These are phyloP conservation scores for Halictus ligatus DNA, from an alignment of 2,888 invertebrate genomes.

Conservation along the genomic window DNA sequence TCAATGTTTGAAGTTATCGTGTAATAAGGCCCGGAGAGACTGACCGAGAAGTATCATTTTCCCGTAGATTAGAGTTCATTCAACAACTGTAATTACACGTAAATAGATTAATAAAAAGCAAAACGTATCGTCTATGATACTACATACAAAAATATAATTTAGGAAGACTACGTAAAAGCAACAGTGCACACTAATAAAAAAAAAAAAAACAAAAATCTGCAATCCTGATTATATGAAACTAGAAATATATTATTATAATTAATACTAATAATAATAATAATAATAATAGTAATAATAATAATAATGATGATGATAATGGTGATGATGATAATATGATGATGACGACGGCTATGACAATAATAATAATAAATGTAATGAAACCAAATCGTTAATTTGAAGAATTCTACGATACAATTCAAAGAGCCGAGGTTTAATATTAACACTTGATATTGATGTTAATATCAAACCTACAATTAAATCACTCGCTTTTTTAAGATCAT, in stretches of 20 bases:
- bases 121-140: constrained; percentile 36
- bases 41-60: constrained; percentile 43
- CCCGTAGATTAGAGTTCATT: constrained; percentile 46
- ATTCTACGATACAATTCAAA: constrained; percentile 19
- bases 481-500: constrained; percentile 17
- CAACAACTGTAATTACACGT: constrained; percentile 51
- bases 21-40: constrained; percentile 55
- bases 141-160: constrained; percentile 45
- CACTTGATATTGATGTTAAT: constrained; percentile 21
- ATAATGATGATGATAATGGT: neutral
- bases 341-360: neutral
- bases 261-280: neutral
- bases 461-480: constrained; percentile 50
- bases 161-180: constrained; percentile 42
- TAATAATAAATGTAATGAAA: constrained; percentile 25
- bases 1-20: constrained; percentile 51
- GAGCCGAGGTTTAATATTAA: constrained; percentile 44
- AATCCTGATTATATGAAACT: constrained; percentile 35
- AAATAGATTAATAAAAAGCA: constrained; percentile 53
- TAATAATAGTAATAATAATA: neutral
- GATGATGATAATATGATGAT: neutral
- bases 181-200: constrained; percentile 32
- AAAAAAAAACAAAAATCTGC: constrained; percentile 35
- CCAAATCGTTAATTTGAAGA: constrained; percentile 16
- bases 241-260: constrained; percentile 35